A percentile compares a stretch with the other conserved stretches of the same genome.
Conservation (phyloP, 23 tunicate species). For the Botrylloides violaceus region DNA sequence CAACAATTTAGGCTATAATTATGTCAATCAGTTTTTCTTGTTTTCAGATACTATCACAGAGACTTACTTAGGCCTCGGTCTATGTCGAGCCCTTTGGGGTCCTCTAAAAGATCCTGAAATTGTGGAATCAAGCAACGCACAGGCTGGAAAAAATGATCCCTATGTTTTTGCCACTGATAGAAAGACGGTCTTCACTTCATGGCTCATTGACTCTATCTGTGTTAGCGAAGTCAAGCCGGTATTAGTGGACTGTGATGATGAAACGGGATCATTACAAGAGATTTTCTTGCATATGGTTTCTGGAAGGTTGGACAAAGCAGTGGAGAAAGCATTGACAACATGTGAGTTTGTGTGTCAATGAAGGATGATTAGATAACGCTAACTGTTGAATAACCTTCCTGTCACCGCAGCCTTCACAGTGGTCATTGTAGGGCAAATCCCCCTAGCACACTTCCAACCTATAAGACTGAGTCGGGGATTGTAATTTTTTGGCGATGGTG, state of each 20-base stretch:
- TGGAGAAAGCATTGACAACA: conserved; percentile 29
- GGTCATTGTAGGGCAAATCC: no score
- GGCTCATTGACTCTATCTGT: conserved; percentile 47
- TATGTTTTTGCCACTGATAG: conserved; percentile 35
- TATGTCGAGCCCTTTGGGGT: conserved; percentile 77
- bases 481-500: no score
- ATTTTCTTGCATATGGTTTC: conserved; percentile 24
- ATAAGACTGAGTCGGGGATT: no score
- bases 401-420: no score
- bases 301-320: conserved; percentile 43
- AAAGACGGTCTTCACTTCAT: conserved; percentile 27
- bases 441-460: no score
- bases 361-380: no score
- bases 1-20: no score
- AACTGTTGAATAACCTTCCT: no score
- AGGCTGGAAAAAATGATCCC: conserved; percentile 3
- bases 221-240: background rate
- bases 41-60: conserved; percentile 33
- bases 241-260: conserved; percentile 27
- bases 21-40: background rate
- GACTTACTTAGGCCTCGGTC: conserved; percentile 42
- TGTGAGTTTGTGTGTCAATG: conserved; percentile 14
- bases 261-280: conserved; percentile 13
- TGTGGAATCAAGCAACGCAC: background rate
- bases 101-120: conserved; percentile 5